Base-by-base conservation (phyloP, 2,113 vertebrate species). In the Colius striatus region DNA sequence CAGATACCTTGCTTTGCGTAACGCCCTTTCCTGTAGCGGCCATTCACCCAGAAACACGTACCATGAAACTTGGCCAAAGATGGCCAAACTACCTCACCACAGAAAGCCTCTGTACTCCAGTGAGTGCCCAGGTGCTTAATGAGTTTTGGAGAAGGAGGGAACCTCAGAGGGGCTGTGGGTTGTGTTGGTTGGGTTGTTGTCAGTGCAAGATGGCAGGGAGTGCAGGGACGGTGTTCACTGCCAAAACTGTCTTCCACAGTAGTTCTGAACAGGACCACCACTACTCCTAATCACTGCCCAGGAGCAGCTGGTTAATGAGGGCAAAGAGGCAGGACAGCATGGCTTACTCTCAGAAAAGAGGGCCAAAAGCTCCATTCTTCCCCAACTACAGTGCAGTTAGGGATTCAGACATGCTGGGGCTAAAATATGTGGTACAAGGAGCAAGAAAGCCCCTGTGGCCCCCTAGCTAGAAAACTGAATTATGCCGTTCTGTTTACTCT, bases 31-130 rank as follows among this genome's bases (percentile, higher is more conserved):
- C 83, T 77, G 30, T 10, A 54, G 72, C 79, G 80, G 51, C 55
- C 10, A 2, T 29, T 58, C 0, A 0, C 80, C 45, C 41, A 26
- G 47, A 88, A 48, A 45, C 5, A 11, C 0, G 0, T 21, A 61
- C 17, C 22, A 15, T 18, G 51, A 79, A 19, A 0, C 38, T 17
- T 47, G 62, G 26, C n/a, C n/a, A 70, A 38, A 47, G 27, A 21
- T 1, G 1, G 43, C 19, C 17, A 22, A 21, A 30, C 9, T 20
- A 63, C 50, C 58, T 75, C 67, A 65, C 32, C 54, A 53, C 72
- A 48, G 34, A 80, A 86, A 70, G n/a, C 36, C 45, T 61, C 50
- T 25, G 30, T 4, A 16, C 14, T 8, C 18, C n/a, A 32, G 13
- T 1, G 18, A 63, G 22, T 32, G 65, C 38, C 47, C 27, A 27